Evolutionary conservation across 2,888 invertebrate genomes (phyloP).

Genomic region (Oxyteleia sp.): DNA sequence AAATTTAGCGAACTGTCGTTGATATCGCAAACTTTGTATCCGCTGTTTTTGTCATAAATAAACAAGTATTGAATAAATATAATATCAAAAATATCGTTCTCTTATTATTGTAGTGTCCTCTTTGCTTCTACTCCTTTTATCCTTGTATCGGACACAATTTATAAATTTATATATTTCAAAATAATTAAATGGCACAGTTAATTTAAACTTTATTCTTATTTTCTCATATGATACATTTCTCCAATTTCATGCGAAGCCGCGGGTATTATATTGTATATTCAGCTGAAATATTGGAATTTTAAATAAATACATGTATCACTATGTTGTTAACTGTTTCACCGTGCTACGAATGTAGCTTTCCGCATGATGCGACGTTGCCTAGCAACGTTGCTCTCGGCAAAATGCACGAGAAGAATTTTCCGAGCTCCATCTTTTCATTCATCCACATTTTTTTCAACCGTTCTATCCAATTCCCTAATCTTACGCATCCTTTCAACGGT

Average conservation of each 20-base stretch:
- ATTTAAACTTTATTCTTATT: slow-evolving; percentile 34
- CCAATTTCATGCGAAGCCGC: neutral
- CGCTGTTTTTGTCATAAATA: too few species aligned
- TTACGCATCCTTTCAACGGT: slow-evolving; percentile 55
- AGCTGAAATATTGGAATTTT: slow-evolving; percentile 50
- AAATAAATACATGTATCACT: slow-evolving; percentile 52
- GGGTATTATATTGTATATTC: slow-evolving; percentile 21
- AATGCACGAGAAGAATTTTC: slow-evolving; percentile 64
- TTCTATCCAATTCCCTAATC: slow-evolving; percentile 43
- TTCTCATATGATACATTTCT: slow-evolving; percentile 5
- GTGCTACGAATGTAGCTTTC: slow-evolving; percentile 74
- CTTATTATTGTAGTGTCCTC: too few species aligned
- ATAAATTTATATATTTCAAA: neutral
- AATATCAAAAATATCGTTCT: too few species aligned
- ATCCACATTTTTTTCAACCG: slow-evolving; percentile 52
- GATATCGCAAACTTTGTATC: too few species aligned
- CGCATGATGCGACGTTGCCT: slow-evolving; percentile 75
- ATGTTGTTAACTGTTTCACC: slow-evolving; percentile 65
- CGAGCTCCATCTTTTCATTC: slow-evolving; percentile 68
- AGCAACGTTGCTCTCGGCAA: slow-evolving; percentile 74
- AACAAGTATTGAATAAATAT: too few species aligned
- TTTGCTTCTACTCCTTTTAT: too few species aligned
- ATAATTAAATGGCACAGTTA: slow-evolving; percentile 24
- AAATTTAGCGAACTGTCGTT: too few species aligned
- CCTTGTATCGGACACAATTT: too few species aligned